Evolutionary conservation across 2,888 invertebrate genomes (phyloP).

Genomic region (Plebejus anna): DNA sequence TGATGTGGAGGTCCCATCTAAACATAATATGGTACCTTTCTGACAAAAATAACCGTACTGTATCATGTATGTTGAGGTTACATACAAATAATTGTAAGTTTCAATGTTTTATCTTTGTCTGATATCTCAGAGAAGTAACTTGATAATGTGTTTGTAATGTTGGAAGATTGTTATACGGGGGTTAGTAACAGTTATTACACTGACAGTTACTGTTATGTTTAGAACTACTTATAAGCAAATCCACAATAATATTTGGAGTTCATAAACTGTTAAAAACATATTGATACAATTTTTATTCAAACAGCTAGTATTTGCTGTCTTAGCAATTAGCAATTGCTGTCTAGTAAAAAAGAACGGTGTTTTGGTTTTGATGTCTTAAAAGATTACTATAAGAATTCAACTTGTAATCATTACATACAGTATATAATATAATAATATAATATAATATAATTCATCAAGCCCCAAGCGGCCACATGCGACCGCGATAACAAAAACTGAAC

Average conservation of each 20-base stretch:
- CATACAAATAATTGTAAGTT: no score
- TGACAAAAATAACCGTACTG: no score
- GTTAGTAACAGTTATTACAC: neutral
- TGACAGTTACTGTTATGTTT: no score
- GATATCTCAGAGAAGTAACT: neutral
- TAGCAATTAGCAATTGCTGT: no score
- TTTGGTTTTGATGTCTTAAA: neutral
- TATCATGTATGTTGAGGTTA: no score
- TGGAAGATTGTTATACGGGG: neutral
- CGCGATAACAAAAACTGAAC: no score
- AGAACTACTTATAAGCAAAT: neutral
- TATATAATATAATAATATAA: no score
- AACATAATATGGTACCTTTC: no score
- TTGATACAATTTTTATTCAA: neutral
- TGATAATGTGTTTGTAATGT: neutral
- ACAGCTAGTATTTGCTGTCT: neutral
- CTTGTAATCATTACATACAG: no score
- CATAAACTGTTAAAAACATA: neutral
- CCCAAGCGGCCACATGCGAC: no score
- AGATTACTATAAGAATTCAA: neutral
- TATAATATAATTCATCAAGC: no score
- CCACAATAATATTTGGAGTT: neutral
- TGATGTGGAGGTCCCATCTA: neutral
- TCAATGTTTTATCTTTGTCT: neutral
- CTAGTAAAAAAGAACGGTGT: neutral